Conservation (phyloP, 2,113 vertebrate genomes). For the Theristicus caerulescens region DNA sequence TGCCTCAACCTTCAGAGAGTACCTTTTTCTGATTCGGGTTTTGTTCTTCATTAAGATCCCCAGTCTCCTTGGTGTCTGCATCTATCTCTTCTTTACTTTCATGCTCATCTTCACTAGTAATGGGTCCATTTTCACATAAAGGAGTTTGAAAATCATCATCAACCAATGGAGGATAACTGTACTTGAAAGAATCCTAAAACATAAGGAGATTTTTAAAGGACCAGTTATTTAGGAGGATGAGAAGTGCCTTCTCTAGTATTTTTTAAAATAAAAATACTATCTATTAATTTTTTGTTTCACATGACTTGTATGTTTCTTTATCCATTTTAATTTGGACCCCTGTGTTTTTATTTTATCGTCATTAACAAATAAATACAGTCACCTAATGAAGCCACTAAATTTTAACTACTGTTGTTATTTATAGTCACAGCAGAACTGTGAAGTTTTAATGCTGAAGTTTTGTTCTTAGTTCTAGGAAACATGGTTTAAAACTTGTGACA, state of each 20-base stretch:
- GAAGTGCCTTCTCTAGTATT: not conserved
- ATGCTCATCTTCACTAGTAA: constrained; percentile 88
- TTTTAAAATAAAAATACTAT: not conserved
- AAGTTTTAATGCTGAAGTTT: not conserved
- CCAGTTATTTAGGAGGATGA: not conserved
- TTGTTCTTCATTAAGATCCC: constrained; percentile 84
- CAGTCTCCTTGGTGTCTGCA: constrained; percentile 80
- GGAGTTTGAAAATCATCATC: constrained; percentile 98
- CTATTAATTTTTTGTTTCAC: not conserved
- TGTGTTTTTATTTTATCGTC: not conserved
- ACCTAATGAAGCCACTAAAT: not conserved
- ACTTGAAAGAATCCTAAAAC: constrained; percentile 91
- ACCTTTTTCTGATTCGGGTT: constrained; percentile 87
- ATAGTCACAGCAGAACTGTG: not conserved
- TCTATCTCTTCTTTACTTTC: constrained; percentile 90
- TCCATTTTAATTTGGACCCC: not conserved
- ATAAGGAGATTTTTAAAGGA: constrained; percentile 3
- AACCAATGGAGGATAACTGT: constrained; percentile 94
- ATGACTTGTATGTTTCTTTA: not conserved
- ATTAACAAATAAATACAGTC: not conserved
- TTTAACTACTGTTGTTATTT: not conserved
- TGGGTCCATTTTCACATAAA: constrained; percentile 90
- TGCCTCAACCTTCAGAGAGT: constrained; percentile 33
- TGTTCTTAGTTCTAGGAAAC: not conserved
- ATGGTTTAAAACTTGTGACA: not conserved